Conservation (phyloP, 2,888 invertebrate genomes). For the Amiota mariae region DNA sequence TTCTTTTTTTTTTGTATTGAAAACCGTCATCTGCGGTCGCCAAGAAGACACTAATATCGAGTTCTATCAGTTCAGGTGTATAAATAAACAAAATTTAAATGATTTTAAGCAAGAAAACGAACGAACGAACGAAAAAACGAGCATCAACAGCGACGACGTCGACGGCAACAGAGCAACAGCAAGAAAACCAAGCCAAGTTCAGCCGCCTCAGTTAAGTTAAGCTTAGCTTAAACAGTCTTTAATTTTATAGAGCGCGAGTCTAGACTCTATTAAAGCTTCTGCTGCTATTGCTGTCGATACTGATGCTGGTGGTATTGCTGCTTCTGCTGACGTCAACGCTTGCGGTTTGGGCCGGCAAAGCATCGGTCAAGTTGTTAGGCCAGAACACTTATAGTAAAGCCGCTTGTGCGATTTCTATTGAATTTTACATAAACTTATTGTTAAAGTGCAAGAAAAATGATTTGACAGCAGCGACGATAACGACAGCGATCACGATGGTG, state of each 20-base stretch:
- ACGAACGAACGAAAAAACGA: too few species aligned
- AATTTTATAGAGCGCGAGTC: not conserved
- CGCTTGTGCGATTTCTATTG: too few species aligned
- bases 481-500: too few species aligned
- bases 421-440: too few species aligned
- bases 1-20: not conserved
- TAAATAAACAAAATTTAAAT: slow-evolving; percentile 65
- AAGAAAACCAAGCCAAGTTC: not conserved
- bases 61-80: slow-evolving; percentile 65
- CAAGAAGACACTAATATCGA: slow-evolving; percentile 69
- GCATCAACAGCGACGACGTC: slow-evolving; percentile 29
- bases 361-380: slow-evolving; percentile 2
- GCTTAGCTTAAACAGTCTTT: too few species aligned
- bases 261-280: not conserved
- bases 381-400: not conserved
- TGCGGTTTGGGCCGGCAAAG: not conserved
- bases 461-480: too few species aligned
- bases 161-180: slow-evolving; percentile 18
- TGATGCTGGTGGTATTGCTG: not conserved
- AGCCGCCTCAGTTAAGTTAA: not conserved
- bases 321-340: too few species aligned
- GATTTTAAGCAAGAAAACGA: slow-evolving; percentile 20
- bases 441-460: too few species aligned
- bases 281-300: not conserved
- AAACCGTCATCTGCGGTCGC: slow-evolving; percentile 59